Evolutionary conservation across 1,140 invertebrate species (phyloP), one percentile per base, ranked within the genome.

Genomic region (Brachionus koreanus): DNA sequence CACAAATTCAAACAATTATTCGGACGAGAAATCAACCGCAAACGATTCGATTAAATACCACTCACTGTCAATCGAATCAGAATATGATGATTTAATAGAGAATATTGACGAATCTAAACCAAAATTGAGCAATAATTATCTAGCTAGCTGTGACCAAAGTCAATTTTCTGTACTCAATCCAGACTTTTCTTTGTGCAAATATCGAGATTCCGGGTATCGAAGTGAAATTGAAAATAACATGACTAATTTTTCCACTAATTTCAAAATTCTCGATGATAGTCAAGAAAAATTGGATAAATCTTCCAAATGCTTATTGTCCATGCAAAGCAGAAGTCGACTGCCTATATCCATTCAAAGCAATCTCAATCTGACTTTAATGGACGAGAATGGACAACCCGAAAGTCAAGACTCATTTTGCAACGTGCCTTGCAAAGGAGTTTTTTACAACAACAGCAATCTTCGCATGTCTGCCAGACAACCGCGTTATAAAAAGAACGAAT

Each of bases 31-130:
- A 57, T 79, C 76, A 25, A 39, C n/a, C 19, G 46, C 29, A 13
- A 63, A 79, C n/a, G 76, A 79, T n/a, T 79, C 76, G 42, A 65
- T 79, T 23, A 79, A 79, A 79, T 79, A 79, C 25, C 76, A 79
- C 35, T 79, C 76, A 7, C 25, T 79, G 5, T 79, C 76, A 42
- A 79, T 29, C 25, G 76, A 65, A 16, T 79, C 76, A 1, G 76
- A 79, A 13, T 79, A 79, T 37, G 76, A 79, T 29, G 76, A 79
- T 12, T 19, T 79, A 57, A 61, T 57, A 13, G 76, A 79, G 49
- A 6, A 33, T 23, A 43, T 33, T 37, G 23, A 79, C 10, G 49
- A 25, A 5, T 16, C 16, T 9, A 23, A 74, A 13, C 16, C 19
- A 5, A 65, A 29, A 33, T 10, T 13, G 5, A 49, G 19, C 6